Percentiles rank a stretch among this genome's conserved stretches.
Conservation (phyloP, 2,113 vertebrate genomes). For the Bubo scandiacus region DNA sequence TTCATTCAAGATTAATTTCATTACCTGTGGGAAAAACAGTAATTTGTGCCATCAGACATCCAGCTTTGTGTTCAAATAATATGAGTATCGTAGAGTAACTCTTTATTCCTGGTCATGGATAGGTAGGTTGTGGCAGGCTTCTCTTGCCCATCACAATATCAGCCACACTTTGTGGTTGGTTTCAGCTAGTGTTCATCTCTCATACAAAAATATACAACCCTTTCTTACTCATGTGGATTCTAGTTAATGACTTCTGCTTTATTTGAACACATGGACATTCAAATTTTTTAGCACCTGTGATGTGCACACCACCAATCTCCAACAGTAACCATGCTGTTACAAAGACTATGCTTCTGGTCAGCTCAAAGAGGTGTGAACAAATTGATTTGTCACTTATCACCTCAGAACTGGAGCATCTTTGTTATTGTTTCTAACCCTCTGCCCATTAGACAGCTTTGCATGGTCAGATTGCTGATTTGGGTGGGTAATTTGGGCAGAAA, state of each 20-base stretch:
- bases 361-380: not conserved
- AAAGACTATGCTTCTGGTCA: not conserved
- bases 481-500: not conserved
- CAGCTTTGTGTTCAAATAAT: not conserved
- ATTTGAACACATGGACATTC: fast-evolving
- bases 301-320: not conserved
- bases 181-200: not conserved
- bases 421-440: not conserved
- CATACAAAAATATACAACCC: not conserved
- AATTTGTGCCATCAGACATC: not conserved
- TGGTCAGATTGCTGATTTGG: fast-evolving
- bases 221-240: not conserved
- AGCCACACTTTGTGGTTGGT: not conserved
- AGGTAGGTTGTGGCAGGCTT: not conserved
- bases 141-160: not conserved
- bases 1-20: not conserved
- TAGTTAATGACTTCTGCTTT: not conserved
- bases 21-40: not conserved
- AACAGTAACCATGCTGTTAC: not conserved
- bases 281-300: not conserved
- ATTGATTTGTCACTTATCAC: not conserved
- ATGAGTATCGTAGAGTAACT: not conserved
- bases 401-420: not conserved
- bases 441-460: not conserved
- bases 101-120: not conserved